Conservation (phyloP, 2,797 vertebrate genomes). For the Hipposideros larvatus region DNA sequence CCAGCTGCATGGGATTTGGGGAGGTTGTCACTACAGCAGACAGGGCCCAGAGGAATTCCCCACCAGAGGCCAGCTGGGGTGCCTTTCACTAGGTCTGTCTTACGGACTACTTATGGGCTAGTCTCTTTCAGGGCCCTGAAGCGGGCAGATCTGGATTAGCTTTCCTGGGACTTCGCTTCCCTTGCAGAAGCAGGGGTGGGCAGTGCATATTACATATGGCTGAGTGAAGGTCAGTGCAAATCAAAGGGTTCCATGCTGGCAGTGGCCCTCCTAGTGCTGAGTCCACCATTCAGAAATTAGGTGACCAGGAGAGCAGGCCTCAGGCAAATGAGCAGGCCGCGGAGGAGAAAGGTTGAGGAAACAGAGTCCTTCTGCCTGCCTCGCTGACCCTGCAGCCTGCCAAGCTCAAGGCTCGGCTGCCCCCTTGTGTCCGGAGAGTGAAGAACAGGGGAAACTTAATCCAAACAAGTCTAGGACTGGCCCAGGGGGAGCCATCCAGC, state of each 20-base stretch:
- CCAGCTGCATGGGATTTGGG: not conserved
- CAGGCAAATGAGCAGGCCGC: not conserved
- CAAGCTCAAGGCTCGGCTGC: slow-evolving; percentile 66
- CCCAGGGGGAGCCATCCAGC: not conserved
- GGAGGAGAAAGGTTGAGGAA: not conserved
- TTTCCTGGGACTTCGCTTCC: not conserved
- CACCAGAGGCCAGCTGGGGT: not conserved
- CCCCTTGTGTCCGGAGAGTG: slow-evolving; percentile 69
- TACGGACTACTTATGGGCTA: not conserved
- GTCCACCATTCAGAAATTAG: not conserved
- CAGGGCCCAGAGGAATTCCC: not conserved
- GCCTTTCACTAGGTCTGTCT: not conserved
- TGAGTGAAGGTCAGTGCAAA: not conserved
- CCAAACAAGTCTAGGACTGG: too few relatives aligned
- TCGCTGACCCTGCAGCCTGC: not conserved
- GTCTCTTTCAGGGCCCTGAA: not conserved
- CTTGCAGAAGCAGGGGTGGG: not conserved
- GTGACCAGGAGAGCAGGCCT: not conserved
- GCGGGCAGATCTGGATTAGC: not conserved
- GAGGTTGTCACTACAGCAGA: not conserved
- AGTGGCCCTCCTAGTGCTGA: not conserved
- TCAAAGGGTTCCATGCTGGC: not conserved
- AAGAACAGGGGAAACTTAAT: not conserved
- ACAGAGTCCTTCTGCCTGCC: fast-evolving
- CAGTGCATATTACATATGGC: fast-evolving